phyloP scores from a whole-genome alignment of 2,113 vertebrate species.

The Onychostruthus taczanowskii region DNA sequence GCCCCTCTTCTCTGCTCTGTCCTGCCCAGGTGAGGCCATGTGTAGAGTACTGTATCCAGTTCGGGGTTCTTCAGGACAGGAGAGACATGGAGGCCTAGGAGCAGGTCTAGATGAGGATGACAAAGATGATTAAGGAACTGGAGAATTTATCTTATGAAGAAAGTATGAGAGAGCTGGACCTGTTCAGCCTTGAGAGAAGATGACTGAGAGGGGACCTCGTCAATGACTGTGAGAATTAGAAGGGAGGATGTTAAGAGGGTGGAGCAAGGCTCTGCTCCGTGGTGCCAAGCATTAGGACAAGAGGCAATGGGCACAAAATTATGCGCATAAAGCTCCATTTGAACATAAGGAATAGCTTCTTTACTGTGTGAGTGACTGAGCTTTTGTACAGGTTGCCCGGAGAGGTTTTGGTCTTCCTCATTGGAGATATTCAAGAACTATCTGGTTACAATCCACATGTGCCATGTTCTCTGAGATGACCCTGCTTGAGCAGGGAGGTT shows the following conservation, averaged over 20 bases:
- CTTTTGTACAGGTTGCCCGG: fast-evolving
- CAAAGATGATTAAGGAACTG: background rate
- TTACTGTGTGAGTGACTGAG: background rate
- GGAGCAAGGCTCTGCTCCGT: background rate
- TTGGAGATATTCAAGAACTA: background rate
- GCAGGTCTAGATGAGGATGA: background rate
- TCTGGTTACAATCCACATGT: background rate
- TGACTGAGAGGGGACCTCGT: fast-evolving
- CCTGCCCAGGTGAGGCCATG: background rate
- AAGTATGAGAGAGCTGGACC: background rate
- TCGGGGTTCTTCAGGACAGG: background rate
- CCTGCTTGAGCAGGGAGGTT: background rate
- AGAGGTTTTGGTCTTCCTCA: background rate
- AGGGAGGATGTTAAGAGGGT: background rate
- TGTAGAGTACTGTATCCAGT: background rate
- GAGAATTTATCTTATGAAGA: background rate
- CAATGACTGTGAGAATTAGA: background rate
- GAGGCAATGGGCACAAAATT: background rate
- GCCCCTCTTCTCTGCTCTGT: background rate
- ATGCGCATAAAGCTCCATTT: background rate
- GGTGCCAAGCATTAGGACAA: background rate
- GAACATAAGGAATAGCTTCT: background rate
- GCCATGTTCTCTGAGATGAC: background rate
- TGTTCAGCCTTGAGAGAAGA: background rate
- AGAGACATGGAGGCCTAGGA: background rate